A percentile compares a stretch with the other conserved stretches of the same genome.
Conservation (phyloP, 2,888 invertebrate genomes). For the Zaprionus bogoriensis region DNA sequence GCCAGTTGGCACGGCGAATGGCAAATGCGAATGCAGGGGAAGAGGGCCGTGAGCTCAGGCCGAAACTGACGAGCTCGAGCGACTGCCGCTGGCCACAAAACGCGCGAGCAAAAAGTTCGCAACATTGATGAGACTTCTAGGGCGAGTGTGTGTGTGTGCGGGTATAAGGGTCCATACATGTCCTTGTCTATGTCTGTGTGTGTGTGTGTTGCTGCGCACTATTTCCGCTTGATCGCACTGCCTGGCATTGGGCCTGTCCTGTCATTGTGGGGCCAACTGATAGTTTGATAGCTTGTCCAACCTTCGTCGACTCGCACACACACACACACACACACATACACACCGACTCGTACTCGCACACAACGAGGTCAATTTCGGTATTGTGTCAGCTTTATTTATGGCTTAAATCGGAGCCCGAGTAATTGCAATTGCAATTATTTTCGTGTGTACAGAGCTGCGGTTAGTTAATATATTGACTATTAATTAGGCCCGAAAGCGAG, state of each 20-base stretch:
- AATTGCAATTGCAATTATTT: constrained; percentile 35
- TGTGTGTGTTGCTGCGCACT: constrained; percentile 8
- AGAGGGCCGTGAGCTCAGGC: background rate
- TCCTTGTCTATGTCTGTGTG: background rate
- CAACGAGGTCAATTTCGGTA: background rate
- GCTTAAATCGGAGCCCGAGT: constrained; percentile 19
- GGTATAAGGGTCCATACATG: no score
- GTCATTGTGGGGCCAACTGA: constrained; percentile 13
- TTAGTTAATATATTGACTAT: constrained; percentile 35
- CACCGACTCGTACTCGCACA: no score
- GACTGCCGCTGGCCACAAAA: constrained; percentile 16
- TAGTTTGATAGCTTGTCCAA: constrained; percentile 10
- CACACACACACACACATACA: no score
- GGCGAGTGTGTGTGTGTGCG: background rate
- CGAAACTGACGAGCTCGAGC: constrained; percentile 18
- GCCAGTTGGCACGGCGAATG: background rate
- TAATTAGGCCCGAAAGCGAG: constrained; percentile 18
- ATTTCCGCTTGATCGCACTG: constrained; percentile 55
- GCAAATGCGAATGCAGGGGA: background rate
- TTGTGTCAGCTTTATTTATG: constrained; percentile 16
- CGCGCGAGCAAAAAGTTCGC: constrained; percentile 28
- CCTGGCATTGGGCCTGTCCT: background rate
- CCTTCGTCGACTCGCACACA: background rate
- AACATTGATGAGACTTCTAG: constrained; percentile 33
- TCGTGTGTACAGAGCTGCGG: constrained; percentile 6